These are phyloP conservation scores for Drosophila kikkawai DNA, from an alignment of 1,140 invertebrate genomes.

Conservation along the genomic window DNA sequence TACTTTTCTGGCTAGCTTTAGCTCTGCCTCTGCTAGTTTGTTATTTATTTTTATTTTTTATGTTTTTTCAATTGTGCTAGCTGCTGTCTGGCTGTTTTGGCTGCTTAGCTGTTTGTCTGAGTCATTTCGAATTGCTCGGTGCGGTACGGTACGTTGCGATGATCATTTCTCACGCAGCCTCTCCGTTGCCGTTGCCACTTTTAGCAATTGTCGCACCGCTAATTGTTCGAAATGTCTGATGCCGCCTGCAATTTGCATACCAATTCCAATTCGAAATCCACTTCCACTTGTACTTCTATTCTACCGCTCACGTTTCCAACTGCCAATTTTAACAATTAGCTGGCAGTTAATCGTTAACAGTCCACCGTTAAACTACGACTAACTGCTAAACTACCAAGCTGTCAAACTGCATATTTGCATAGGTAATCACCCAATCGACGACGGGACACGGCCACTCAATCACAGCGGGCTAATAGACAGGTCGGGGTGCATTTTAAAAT, in stretches of 20 bases:
- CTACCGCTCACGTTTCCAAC: background rate
- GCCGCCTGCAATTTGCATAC: conserved; percentile 26
- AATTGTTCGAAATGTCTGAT: conserved; percentile 24
- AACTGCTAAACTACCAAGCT: conserved; percentile 16
- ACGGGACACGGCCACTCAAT: conserved; percentile 17
- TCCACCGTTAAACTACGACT: conserved; percentile 11
- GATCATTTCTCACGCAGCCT: conserved; percentile 28
- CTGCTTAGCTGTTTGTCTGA: conserved; percentile 14
- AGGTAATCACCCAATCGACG: conserved; percentile 28
- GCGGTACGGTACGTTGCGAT: background rate
- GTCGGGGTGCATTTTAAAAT: conserved; percentile 23
- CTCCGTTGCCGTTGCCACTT: conserved; percentile 21
- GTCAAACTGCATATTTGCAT: conserved; percentile 45
- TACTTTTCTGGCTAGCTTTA: conserved; percentile 19
- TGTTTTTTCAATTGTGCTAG: conserved; percentile 22
- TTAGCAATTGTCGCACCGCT: conserved; percentile 31
- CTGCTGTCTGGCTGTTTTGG: background rate
- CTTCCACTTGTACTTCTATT: background rate
- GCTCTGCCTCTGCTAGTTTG: conserved; percentile 22
- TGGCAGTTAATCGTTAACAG: conserved; percentile 23
- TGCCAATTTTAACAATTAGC: conserved; percentile 18
- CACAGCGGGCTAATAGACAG: background rate
- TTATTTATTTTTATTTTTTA: conserved; percentile 42
- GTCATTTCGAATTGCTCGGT: conserved; percentile 24
- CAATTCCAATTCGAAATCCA: background rate